Conservation (phyloP, 2,797 vertebrate species). For the Chelon auratus region DNA sequence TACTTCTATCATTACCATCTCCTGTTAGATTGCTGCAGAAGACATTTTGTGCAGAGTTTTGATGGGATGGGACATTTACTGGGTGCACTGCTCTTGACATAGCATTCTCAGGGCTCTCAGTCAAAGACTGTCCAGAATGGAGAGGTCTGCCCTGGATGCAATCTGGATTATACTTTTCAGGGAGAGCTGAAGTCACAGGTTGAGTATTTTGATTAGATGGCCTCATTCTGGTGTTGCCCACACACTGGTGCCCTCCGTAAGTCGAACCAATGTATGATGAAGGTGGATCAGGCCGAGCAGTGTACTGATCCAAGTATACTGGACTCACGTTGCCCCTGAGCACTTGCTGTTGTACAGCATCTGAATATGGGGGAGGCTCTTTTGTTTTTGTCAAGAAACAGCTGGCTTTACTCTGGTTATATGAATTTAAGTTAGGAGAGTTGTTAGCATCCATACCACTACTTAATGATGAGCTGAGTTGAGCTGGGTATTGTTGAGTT, state of each 20-base stretch:
- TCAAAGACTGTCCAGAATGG: not conserved
- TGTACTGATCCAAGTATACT: accelerated
- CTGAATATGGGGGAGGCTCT: not conserved
- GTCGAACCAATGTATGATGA: not conserved
- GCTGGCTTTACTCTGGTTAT: not conserved
- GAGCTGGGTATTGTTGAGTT: not conserved
- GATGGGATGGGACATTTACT: not conserved
- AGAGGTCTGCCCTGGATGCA: not conserved
- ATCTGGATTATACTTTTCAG: slow-evolving; percentile 1
- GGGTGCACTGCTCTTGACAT: not conserved
- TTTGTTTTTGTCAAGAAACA: not conserved
- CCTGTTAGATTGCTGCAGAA: not conserved
- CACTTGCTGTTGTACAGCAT: slow-evolving; percentile 2
- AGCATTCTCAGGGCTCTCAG: not conserved
- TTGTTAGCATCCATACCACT: not conserved
- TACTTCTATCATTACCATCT: not conserved
- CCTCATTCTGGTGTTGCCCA: not conserved
- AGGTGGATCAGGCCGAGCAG: not conserved
- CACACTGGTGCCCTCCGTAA: not conserved
- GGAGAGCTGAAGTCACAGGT: not conserved
- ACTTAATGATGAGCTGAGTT: not conserved
- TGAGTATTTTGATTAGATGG: slow-evolving; percentile 6
- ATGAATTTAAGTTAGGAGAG: not conserved
- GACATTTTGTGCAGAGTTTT: not conserved
- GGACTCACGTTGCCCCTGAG: accelerated